A percentile compares a stretch with the other conserved stretches of the same genome.
phyloP scores from a whole-genome alignment of 2,888 invertebrate genomes.

The Torymus texanus region DNA sequence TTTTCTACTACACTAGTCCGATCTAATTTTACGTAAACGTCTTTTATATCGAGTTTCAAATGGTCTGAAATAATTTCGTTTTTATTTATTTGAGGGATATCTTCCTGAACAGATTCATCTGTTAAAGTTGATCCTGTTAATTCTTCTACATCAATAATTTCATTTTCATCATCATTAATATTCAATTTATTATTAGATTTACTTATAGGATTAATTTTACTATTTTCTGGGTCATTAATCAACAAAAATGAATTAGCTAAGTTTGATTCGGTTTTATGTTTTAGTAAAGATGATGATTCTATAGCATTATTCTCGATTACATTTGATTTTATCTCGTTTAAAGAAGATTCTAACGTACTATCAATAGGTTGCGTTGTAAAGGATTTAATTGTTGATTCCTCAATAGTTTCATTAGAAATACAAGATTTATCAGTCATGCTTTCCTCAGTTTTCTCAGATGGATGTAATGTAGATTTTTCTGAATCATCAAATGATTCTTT shows the following conservation, averaged over 20 bases:
- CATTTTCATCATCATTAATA: constrained; percentile 36
- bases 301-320: background rate
- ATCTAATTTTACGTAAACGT: constrained; percentile 50
- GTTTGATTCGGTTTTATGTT: background rate
- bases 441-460: constrained; percentile 45
- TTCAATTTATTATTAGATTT: constrained; percentile 2
- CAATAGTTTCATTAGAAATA: constrained; percentile 45
- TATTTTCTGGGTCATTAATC: background rate
- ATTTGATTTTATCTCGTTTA: constrained; percentile 15
- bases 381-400: constrained; percentile 39
- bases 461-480: constrained; percentile 38
- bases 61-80: constrained; percentile 30
- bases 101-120: constrained; percentile 19
- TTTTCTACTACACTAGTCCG: constrained; percentile 37
- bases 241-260: constrained; percentile 1
- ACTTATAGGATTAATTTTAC: background rate
- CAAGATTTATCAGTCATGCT: constrained; percentile 42
- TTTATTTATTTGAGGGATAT: constrained; percentile 17
- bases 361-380: constrained; percentile 20
- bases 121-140: constrained; percentile 33
- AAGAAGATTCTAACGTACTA: constrained; percentile 22
- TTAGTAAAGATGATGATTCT: constrained; percentile 3
- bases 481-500: constrained; percentile 53
- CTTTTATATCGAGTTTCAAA: constrained; percentile 41
- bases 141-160: constrained; percentile 39